A percentile compares a stretch with the other conserved stretches of the same genome.
Evolutionary conservation across 2,888 invertebrate species (phyloP).

Genomic region (Acrobasis repandana): DNA sequence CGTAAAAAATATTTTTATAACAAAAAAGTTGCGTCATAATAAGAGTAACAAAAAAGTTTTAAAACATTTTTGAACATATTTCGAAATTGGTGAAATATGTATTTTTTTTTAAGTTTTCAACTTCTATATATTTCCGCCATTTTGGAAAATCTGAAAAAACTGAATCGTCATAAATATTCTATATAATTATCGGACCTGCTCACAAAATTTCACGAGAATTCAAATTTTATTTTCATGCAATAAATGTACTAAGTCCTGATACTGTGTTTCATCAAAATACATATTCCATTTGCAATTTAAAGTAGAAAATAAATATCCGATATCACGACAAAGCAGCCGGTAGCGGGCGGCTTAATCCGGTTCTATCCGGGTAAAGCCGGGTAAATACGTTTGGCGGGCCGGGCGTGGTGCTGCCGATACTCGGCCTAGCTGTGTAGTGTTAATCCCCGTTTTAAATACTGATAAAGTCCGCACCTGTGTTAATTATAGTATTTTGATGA

Average conservation of each 20-base stretch:
- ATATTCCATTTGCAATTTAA: slow-evolving; percentile 63
- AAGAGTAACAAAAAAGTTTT: too few relatives aligned
- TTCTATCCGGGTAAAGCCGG: slow-evolving; percentile 63
- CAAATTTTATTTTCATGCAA: background rate
- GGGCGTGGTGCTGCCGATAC: slow-evolving; percentile 63
- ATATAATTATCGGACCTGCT: too few relatives aligned
- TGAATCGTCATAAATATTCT: too few relatives aligned
- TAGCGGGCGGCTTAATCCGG: slow-evolving; percentile 50
- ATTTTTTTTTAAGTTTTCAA: too few relatives aligned
- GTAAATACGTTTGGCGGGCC: slow-evolving; percentile 54
- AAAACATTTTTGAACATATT: too few relatives aligned
- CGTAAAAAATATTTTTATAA: too few relatives aligned
- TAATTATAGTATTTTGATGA: slow-evolving; percentile 37
- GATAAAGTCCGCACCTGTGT: slow-evolving; percentile 72
- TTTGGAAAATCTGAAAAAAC: too few relatives aligned
- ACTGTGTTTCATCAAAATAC: slow-evolving; percentile 40
- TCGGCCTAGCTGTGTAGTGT: slow-evolving; percentile 65
- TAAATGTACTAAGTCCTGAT: background rate
- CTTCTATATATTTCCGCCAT: too few relatives aligned
- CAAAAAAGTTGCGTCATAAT: too few relatives aligned
- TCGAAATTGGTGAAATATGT: too few relatives aligned
- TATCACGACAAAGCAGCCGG: slow-evolving; percentile 69
- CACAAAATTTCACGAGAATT: too few relatives aligned
- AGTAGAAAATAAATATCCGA: slow-evolving; percentile 73
- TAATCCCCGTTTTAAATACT: slow-evolving; percentile 81